A percentile compares a stretch with the other conserved stretches of the same genome.
These are phyloP conservation scores for Dryococelus australis DNA, from an alignment of 2,888 invertebrate species.

Conservation along the genomic window DNA sequence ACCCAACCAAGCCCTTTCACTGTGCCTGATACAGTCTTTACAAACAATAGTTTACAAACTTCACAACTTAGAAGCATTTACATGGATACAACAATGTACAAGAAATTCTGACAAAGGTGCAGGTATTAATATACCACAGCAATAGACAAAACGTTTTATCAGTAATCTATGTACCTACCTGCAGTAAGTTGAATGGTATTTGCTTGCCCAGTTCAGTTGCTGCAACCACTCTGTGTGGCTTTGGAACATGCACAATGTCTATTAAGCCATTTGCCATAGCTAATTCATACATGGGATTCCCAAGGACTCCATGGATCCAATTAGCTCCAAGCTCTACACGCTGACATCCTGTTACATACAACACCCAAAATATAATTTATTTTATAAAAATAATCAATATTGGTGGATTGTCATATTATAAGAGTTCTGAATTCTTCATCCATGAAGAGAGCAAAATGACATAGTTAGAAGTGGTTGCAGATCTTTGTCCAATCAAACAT, in stretches of 20 bases:
- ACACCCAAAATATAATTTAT: neutral
- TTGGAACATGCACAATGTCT: constrained; percentile 83
- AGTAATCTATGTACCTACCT: constrained; percentile 50
- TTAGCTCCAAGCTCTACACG: constrained; percentile 87
- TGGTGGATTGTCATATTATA: neutral
- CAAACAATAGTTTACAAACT: neutral
- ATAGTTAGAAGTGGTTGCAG: neutral
- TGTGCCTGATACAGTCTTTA: neutral
- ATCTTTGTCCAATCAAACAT: neutral
- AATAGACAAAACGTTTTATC: neutral
- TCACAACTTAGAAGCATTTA: neutral
- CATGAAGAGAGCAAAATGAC: neutral
- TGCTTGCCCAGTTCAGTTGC: constrained; percentile 89
- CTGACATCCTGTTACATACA: constrained; percentile 55
- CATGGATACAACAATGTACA: neutral
- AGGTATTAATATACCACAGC: no score
- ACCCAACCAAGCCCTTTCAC: neutral
- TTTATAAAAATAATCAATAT: no score
- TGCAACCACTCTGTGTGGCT: constrained; percentile 89
- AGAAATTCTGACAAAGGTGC: neutral
- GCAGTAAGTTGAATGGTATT: constrained; percentile 80
- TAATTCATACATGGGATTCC: constrained; percentile 88
- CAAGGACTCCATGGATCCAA: constrained; percentile 91
- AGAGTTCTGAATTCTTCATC: neutral
- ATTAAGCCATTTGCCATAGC: constrained; percentile 85